Evolutionary conservation across 2,113 vertebrate species (phyloP).

Genomic region (Clarias gariepinus): DNA sequence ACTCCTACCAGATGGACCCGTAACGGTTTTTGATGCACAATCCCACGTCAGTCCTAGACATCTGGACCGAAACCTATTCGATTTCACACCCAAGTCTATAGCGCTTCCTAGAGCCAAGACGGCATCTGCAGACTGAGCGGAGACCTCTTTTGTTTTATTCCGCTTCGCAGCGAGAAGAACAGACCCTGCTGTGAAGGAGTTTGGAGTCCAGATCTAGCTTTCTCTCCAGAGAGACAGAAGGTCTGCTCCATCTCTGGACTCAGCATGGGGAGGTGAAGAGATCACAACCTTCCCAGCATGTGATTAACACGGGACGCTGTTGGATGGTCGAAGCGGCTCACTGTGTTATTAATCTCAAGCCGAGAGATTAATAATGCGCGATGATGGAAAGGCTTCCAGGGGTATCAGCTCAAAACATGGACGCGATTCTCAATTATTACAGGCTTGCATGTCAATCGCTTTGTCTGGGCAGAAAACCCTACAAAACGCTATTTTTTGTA

Average conservation of each 20-base stretch:
- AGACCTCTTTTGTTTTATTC: slow-evolving; percentile 27
- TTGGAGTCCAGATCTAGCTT: slow-evolving; percentile 31
- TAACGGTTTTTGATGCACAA: background rate
- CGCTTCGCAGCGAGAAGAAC: slow-evolving; percentile 11
- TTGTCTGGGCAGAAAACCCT: too few relatives aligned
- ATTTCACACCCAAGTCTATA: slow-evolving; percentile 5
- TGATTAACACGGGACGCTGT: background rate
- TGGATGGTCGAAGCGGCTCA: background rate
- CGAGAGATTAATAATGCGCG: background rate
- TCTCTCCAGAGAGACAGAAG: slow-evolving; percentile 13
- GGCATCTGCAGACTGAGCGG: slow-evolving; percentile 18
- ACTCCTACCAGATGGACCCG: slow-evolving; percentile 1
- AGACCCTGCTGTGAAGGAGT: slow-evolving; percentile 11
- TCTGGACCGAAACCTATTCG: slow-evolving; percentile 18
- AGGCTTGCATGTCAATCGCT: background rate
- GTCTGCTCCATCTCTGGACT: slow-evolving; percentile 12
- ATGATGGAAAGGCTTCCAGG: background rate
- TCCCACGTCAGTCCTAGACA: slow-evolving; percentile 14
- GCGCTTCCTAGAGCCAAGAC: slow-evolving; percentile 23
- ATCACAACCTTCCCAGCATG: background rate
- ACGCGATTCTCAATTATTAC: too few relatives aligned
- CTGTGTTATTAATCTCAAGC: background rate
- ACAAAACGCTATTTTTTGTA: background rate
- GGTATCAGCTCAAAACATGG: background rate
- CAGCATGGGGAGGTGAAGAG: slow-evolving; percentile 23